Percentiles rank a stretch among this genome's conserved stretches.
phyloP scores from a whole-genome alignment of 1,140 invertebrate genomes.

The Aphis craccivora region DNA sequence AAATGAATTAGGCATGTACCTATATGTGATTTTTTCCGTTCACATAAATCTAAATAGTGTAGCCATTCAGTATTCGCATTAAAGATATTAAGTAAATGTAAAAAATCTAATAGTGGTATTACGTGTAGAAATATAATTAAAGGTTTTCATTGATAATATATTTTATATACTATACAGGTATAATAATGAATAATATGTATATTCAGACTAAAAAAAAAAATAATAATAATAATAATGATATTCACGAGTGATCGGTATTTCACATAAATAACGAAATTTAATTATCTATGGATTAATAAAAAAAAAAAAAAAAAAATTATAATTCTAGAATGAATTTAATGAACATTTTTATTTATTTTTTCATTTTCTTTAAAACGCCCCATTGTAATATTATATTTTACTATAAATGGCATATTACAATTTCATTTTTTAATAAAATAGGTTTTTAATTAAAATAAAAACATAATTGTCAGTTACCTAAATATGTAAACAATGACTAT shows the following conservation, averaged over 20 bases:
- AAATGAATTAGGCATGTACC: neutral
- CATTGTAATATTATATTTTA: neutral
- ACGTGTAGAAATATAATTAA: neutral
- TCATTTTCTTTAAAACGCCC: neutral
- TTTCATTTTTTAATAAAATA: neutral
- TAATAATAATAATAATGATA: neutral
- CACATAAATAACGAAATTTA: neutral
- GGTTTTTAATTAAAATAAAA: neutral
- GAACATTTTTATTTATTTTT: neutral
- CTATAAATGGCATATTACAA: neutral
- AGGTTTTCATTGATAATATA: neutral
- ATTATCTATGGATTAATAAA: neutral
- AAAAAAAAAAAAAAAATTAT: neutral
- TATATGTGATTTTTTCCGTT: neutral
- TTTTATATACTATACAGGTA: too few species aligned
- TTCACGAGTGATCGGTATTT: neutral
- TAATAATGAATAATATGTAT: neutral
- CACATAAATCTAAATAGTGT: neutral
- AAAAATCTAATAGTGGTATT: neutral
- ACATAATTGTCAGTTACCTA: neutral
- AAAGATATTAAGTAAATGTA: neutral
- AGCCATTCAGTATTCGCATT: neutral
- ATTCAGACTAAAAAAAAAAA: neutral
- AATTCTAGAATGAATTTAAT: conserved; percentile 2
- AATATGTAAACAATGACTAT: neutral